Base-by-base conservation (phyloP, 30 jellyfish, hydroid and myxozoan genomes). In the Cassiopea andromeda region DNA sequence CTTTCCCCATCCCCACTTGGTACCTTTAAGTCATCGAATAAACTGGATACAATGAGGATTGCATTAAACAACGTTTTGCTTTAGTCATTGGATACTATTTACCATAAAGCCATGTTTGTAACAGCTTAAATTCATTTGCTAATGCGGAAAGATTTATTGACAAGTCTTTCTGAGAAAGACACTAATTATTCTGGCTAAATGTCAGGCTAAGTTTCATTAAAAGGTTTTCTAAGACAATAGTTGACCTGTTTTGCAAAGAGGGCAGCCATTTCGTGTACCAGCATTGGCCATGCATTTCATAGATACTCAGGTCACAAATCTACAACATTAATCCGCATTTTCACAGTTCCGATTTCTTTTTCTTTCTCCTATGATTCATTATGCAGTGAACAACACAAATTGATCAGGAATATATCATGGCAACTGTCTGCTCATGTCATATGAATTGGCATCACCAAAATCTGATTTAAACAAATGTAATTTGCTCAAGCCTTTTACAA, bases 171-270 rank as follows among this genome's bases (percentile, higher is more conserved):
- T 49, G 74, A 49, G 87, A 75, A 75, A 48, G 87, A 73, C 75
- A 64, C 81, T 85, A 85, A 85, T 85, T 85, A 85, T 75, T 85
- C 93, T 85, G 59, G 87, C 93, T 85, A 85, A 85, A 75, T 85
- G 93, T 85, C 93, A 85, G 73, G 93, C 93, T 73, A 85, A 85
- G 93, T 74, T 73, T 85, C 82, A 73, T 73, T 85, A 73, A 48
- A 75, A 83, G 86, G 87, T 73, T 74, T 73, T 85, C 78, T 54
- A 13, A 12, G 44, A 85, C 93, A 85, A 85, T 14, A 48, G 78
- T 60, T 85, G 93, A 85, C 93, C 93, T 60, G 86, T 45, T 60
- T n/a, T 17, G 8, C 45, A 54, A 57, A 47, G 85, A 48, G 78
- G 71, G 68, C 92, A 83, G 18, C 16, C 66, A 74, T 71, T 27